Conservation (phyloP, 1,140 invertebrate species). For the Homalodisca vitripennis region DNA sequence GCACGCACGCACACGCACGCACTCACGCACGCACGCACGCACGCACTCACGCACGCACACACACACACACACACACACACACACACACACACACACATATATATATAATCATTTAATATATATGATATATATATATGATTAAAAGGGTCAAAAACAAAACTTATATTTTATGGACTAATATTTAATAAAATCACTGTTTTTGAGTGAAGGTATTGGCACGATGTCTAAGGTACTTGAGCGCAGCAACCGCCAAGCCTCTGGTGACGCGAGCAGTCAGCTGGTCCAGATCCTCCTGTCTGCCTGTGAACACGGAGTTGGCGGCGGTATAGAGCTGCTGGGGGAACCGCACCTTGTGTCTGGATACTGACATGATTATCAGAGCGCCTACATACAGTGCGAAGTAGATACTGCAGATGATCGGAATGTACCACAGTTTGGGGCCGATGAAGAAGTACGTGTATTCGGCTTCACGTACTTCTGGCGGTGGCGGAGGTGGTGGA, state of each 20-base stretch:
- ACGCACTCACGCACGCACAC: no score
- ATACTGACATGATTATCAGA: constrained; percentile 73
- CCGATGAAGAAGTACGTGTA: constrained; percentile 82
- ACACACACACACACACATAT: no score
- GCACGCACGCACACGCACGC: no score
- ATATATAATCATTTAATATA: no score
- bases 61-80: no score
- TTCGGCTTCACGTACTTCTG: constrained; percentile 27
- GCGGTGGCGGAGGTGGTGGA: neutral
- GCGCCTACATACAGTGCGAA: constrained; percentile 77
- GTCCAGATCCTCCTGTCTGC: neutral
- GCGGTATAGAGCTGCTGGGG: constrained; percentile 42
- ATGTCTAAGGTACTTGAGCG: neutral
- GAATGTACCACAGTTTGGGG: constrained; percentile 78
- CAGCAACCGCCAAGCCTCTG: neutral
- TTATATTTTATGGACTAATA: no score
- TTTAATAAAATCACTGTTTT: no score
- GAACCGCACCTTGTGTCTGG: constrained; percentile 67
- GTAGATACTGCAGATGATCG: constrained; percentile 80
- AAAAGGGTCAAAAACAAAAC: no score
- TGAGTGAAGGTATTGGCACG: no score
- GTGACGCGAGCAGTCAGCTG: neutral
- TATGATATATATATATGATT: no score
- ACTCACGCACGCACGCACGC: no score
- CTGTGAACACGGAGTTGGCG: neutral